A percentile compares a stretch with the other conserved stretches of the same genome.
Evolutionary conservation across 2,113 vertebrate genomes (phyloP).

Genomic region (Cyphomyrus discorhynchus): DNA sequence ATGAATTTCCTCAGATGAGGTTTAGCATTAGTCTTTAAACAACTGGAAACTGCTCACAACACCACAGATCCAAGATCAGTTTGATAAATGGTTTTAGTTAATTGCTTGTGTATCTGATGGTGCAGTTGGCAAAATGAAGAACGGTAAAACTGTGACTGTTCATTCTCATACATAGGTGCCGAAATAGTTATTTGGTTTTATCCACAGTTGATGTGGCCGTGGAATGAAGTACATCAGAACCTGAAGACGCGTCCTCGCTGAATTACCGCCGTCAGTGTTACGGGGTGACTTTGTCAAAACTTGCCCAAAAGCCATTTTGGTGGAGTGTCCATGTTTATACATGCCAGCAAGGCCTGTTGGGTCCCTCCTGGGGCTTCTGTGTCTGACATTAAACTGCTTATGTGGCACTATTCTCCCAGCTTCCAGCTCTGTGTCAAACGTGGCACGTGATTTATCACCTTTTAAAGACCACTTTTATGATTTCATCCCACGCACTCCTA

Average conservation of each 20-base stretch:
- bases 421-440: conserved; percentile 30
- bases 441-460: conserved; percentile 38
- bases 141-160: neutral
- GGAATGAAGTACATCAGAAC: neutral
- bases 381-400: neutral
- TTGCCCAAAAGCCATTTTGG: neutral
- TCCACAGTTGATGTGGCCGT: neutral
- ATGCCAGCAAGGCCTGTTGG: neutral
- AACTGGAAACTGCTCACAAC: neutral
- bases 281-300: conserved; percentile 13
- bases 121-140: neutral
- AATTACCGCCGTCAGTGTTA: neutral
- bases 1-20: neutral
- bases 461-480: conserved; percentile 24
- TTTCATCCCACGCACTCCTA: neutral
- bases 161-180: neutral
- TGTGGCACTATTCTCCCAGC: conserved; percentile 18
- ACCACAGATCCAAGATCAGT: neutral
- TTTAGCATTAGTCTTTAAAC: neutral
- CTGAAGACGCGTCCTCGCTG: neutral
- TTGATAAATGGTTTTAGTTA: neutral
- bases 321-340: neutral
- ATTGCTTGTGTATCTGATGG: neutral
- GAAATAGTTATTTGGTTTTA: neutral
- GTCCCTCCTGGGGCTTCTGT: neutral